Evolutionary conservation across 2,888 invertebrate genomes (phyloP).

Genomic region (Danaus chrysippus): DNA sequence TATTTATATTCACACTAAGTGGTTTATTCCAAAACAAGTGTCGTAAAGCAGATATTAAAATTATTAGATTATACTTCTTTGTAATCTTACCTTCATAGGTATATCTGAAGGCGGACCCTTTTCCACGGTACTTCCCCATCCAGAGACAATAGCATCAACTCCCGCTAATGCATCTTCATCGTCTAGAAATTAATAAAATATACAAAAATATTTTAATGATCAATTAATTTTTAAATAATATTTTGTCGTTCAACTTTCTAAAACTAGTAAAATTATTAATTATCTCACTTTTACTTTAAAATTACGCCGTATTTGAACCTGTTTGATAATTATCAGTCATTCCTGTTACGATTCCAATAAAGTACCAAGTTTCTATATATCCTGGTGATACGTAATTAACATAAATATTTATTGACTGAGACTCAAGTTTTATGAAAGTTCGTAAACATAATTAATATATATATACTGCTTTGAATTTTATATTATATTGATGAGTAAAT

Average conservation of each 20-base stretch:
- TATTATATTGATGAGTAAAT: not conserved
- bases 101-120: slow-evolving; percentile 82
- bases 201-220: not conserved
- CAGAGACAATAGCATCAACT: slow-evolving; percentile 82
- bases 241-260: not conserved
- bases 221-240: not conserved
- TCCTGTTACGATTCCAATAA: not conserved
- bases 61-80: not conserved
- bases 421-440: slow-evolving; percentile 7
- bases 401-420: not conserved
- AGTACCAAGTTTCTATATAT: not conserved
- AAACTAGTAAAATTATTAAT: too few relatives aligned
- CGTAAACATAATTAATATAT: not conserved
- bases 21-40: too few relatives aligned
- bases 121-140: slow-evolving; percentile 87
- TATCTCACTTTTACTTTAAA: too few relatives aligned
- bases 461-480: not conserved
- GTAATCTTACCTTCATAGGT: slow-evolving; percentile 80
- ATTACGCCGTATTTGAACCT: not conserved
- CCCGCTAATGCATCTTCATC: slow-evolving; percentile 66
- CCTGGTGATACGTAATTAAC: not conserved
- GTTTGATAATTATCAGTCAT: not conserved
- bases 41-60: not conserved
- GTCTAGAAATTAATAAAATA: slow-evolving; percentile 35
- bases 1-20: too few relatives aligned